These are phyloP conservation scores for Anguilla anguilla DNA, from an alignment of 2,797 vertebrate genomes.

Conservation along the genomic window DNA sequence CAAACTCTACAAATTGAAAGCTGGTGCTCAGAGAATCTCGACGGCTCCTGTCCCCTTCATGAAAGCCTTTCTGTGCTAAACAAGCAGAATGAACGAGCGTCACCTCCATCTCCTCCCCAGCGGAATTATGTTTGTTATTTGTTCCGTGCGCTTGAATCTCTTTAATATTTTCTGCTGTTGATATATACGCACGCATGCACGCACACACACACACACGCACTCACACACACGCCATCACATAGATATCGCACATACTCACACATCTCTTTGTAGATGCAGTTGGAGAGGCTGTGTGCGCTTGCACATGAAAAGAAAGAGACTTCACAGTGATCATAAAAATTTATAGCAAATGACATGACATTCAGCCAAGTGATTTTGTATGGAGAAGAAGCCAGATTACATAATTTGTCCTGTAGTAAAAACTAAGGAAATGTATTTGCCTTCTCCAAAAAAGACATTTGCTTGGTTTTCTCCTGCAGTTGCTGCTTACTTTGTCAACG, in stretches of 20 bases:
- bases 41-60: constrained; percentile 16
- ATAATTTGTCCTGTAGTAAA: not conserved
- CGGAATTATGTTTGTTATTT: constrained; percentile 6
- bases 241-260: not conserved
- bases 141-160: not conserved
- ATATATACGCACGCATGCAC: not conserved
- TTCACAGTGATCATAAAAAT: not conserved
- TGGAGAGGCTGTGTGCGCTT: not conserved
- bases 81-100: not conserved
- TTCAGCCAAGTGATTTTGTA: not conserved
- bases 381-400: not conserved
- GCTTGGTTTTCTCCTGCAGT: not conserved
- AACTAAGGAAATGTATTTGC: not conserved
- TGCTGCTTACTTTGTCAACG: not conserved
- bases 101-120: not conserved
- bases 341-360: not conserved
- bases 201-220: not conserved
- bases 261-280: not conserved
- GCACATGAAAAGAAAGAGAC: not conserved
- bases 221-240: not conserved
- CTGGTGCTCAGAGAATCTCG: constrained; percentile 36
- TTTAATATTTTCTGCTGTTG: not conserved
- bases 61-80: not conserved
- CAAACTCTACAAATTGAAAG: constrained; percentile 61
- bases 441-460: not conserved